Conservation (phyloP, 2,797 vertebrate species). For the Podargus strigoides region DNA sequence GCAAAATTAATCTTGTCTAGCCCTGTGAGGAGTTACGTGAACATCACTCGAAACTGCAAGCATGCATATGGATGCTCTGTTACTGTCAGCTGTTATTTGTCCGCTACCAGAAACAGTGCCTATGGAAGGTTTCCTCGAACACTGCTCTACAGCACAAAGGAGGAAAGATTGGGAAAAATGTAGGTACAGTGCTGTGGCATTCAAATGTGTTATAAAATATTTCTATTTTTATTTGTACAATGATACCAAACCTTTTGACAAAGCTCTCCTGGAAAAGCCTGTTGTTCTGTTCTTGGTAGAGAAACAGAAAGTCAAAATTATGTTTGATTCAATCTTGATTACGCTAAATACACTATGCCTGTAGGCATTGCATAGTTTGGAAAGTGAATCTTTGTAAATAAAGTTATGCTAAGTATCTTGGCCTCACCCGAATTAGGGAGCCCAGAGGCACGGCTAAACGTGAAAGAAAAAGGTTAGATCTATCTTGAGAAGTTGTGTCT, state of each 20-base stretch:
- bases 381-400: background rate
- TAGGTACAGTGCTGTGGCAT: background rate
- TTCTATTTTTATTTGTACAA: background rate
- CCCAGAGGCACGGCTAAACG: background rate
- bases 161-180: background rate
- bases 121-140: accelerated
- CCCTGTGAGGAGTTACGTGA: background rate
- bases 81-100: background rate
- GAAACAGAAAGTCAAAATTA: background rate
- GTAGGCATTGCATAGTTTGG: background rate
- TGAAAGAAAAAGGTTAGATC: background rate
- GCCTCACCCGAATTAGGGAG: background rate
- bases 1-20: background rate
- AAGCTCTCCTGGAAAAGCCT: background rate
- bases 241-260: background rate
- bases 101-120: background rate
- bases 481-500: background rate
- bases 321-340: background rate
- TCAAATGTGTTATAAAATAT: background rate
- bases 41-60: background rate
- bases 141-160: accelerated
- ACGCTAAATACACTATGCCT: accelerated
- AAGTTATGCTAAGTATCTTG: background rate
- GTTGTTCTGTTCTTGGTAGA: background rate
- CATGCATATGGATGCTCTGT: background rate